These are phyloP conservation scores for Aptenodytes patagonicus DNA, from an alignment of 2,113 vertebrate genomes.

Conservation along the genomic window DNA sequence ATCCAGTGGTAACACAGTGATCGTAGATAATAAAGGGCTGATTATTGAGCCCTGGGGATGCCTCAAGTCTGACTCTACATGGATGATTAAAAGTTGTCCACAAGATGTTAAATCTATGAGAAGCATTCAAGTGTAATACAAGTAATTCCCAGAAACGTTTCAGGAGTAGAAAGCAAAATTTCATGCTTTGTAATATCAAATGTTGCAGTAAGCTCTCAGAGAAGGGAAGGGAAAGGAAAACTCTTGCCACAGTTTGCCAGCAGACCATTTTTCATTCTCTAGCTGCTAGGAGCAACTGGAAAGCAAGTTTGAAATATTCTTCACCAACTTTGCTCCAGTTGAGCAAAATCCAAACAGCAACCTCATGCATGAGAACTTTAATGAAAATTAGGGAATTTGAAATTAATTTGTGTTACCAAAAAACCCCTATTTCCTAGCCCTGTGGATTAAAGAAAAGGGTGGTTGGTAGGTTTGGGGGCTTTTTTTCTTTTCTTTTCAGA, in stretches of 20 bases:
- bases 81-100: background rate
- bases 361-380: background rate
- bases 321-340: background rate
- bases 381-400: background rate
- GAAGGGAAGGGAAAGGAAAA: background rate
- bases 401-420: background rate
- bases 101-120: conserved; percentile 3
- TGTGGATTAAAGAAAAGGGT: background rate
- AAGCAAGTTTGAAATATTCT: background rate
- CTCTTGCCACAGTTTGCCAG: background rate
- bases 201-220: background rate
- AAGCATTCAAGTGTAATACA: background rate
- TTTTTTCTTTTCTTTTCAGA: background rate
- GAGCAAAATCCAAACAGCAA: background rate
- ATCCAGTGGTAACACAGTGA: conserved; percentile 6
- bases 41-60: background rate
- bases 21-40: background rate
- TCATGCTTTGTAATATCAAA: background rate
- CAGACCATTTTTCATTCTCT: background rate
- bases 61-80: background rate
- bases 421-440: background rate
- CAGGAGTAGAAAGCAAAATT: background rate
- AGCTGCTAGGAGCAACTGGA: background rate
- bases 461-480: rapidly evolving
- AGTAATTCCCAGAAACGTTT: background rate